Evolutionary conservation across 2,113 vertebrate genomes (phyloP).

Genomic region (Elephas maximus): DNA sequence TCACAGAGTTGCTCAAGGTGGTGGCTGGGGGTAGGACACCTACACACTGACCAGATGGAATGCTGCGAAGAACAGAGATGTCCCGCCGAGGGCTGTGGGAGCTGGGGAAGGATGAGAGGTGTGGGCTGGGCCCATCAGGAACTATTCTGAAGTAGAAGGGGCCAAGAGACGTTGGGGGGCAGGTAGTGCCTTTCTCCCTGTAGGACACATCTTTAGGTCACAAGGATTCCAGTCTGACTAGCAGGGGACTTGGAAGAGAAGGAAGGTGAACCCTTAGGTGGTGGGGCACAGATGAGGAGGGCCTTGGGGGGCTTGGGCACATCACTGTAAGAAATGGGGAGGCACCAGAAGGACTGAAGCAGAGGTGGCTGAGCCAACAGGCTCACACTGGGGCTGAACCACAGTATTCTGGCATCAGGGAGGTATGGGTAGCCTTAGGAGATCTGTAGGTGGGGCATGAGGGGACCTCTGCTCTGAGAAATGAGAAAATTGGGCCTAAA

Average conservation of each 20-base stretch:
- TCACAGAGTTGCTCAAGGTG: neutral
- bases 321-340: neutral
- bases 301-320: neutral
- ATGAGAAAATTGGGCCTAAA: neutral
- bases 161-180: neutral
- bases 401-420: fast-evolving
- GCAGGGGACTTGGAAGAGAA: neutral
- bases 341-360: neutral
- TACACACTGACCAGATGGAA: too few species aligned
- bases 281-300: neutral
- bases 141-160: neutral
- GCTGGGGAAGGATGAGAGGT: neutral
- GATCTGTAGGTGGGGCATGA: neutral
- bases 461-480: neutral
- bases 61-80: neutral
- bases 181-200: neutral
- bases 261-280: neutral
- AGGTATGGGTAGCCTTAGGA: too few species aligned
- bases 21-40: neutral
- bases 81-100: neutral
- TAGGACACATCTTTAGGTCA: too few species aligned
- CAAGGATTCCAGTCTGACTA: neutral
- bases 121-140: fast-evolving
- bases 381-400: neutral
- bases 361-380: neutral